These are phyloP conservation scores for Periparus ater DNA, from an alignment of 2,797 vertebrate genomes.

Conservation along the genomic window DNA sequence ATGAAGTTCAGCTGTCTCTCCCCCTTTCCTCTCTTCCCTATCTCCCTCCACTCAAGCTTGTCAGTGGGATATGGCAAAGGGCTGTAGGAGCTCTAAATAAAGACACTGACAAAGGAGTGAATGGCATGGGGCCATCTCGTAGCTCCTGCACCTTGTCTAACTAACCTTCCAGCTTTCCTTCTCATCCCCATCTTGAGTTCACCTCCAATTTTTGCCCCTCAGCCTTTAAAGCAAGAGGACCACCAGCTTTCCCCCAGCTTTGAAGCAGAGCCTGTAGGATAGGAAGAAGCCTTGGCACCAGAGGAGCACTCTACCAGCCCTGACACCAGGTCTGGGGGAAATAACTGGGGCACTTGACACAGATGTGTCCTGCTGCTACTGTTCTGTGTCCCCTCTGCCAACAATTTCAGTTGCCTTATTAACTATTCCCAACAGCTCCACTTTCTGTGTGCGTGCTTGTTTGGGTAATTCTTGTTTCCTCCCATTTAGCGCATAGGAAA, in stretches of 20 bases:
- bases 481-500: conserved; percentile 70
- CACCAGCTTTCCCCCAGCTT: not conserved
- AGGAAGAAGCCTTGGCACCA: not conserved
- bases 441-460: conserved; percentile 44
- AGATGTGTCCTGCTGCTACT: conserved; percentile 25
- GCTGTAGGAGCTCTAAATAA: not conserved
- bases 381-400: conserved; percentile 19
- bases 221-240: not conserved
- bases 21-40: not conserved
- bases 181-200: not conserved
- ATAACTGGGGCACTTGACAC: not conserved
- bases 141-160: not conserved
- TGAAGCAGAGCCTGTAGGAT: not conserved
- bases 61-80: not conserved
- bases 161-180: not conserved
- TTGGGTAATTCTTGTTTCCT: conserved; percentile 78
- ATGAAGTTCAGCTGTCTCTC: not conserved
- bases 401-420: conserved; percentile 62
- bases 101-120: not conserved
- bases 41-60: not conserved
- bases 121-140: not conserved
- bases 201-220: not conserved
- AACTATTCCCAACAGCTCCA: conserved; percentile 63
- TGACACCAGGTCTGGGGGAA: not conserved
- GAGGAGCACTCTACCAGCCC: not conserved